A percentile compares a stretch with the other conserved stretches of the same genome.
Conservation (phyloP, 2,113 vertebrate genomes). For the Hypocryptadius cinnamomeus region DNA sequence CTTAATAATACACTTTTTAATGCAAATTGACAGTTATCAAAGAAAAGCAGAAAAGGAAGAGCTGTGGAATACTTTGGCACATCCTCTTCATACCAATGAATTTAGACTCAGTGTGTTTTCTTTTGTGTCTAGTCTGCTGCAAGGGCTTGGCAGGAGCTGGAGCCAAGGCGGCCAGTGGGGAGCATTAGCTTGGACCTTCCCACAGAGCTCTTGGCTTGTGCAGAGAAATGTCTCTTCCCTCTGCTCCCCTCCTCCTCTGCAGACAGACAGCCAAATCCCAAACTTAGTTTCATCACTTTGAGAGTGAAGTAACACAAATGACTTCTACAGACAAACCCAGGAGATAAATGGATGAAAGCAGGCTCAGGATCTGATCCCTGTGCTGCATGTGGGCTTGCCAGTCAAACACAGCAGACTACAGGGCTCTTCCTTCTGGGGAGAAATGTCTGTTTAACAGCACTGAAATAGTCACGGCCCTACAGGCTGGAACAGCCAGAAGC, state of each 20-base stretch:
- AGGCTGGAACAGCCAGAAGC: background rate
- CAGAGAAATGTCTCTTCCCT: constrained; percentile 4
- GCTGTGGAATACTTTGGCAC: constrained; percentile 41
- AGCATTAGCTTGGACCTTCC: constrained; percentile 38
- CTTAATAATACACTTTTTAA: background rate
- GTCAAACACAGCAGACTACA: background rate
- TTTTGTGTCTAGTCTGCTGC: constrained; percentile 52
- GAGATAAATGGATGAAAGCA: background rate
- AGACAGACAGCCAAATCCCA: background rate
- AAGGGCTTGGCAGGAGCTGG: constrained; percentile 31
- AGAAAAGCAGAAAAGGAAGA: constrained; percentile 32
- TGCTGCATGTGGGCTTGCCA: background rate
- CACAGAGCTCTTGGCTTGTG: constrained; percentile 40
- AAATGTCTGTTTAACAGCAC: background rate
- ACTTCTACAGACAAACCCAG: constrained; percentile 28
- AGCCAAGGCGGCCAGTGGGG: constrained; percentile 37
- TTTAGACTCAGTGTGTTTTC: constrained; percentile 35
- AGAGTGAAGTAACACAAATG: constrained; percentile 26
- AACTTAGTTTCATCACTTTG: constrained; percentile 18
- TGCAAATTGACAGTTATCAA: constrained; percentile 40
- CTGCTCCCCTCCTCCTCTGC: background rate
- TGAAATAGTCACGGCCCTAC: background rate
- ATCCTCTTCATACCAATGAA: constrained; percentile 27
- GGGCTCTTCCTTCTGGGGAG: background rate
- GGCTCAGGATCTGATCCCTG: background rate